phyloP scores from a whole-genome alignment of 2,113 vertebrate genomes.

The Ginglymostoma cirratum region DNA sequence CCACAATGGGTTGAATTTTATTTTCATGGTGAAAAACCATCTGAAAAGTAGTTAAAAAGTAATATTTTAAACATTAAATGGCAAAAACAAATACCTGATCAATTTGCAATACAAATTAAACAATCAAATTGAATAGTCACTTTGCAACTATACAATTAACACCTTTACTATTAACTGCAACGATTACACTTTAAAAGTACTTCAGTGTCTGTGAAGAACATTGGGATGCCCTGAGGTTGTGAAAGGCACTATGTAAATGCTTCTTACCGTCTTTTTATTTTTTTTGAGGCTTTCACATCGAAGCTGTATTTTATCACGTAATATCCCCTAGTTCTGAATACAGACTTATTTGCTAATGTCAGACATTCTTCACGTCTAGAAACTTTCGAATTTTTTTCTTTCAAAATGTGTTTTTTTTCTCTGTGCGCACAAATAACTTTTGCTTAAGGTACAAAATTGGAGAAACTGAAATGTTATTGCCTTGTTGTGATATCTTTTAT shows the following conservation, averaged over 20 bases:
- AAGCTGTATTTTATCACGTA: not conserved
- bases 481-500: not conserved
- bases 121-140: not conserved
- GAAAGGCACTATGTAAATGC: not conserved
- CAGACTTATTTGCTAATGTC: not conserved
- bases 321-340: not conserved
- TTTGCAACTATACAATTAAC: not conserved
- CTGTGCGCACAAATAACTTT: not conserved
- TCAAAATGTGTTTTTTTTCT: not conserved
- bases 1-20: not conserved
- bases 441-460: not conserved
- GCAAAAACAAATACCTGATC: not conserved
- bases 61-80: not conserved
- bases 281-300: not conserved
- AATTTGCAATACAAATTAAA: not conserved
- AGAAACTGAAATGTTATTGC: not conserved
- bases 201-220: not conserved
- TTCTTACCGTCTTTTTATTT: not conserved
- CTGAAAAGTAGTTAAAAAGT: not conserved
- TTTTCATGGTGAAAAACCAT: not conserved
- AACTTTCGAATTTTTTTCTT: not conserved
- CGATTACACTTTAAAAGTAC: not conserved
- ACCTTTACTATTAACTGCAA: not conserved
- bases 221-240: not conserved
- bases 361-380: not conserved